Percentiles rank a stretch among this genome's conserved stretches.
Evolutionary conservation across 2,888 invertebrate genomes (phyloP).

Genomic region (Cataglyphis albicans): DNA sequence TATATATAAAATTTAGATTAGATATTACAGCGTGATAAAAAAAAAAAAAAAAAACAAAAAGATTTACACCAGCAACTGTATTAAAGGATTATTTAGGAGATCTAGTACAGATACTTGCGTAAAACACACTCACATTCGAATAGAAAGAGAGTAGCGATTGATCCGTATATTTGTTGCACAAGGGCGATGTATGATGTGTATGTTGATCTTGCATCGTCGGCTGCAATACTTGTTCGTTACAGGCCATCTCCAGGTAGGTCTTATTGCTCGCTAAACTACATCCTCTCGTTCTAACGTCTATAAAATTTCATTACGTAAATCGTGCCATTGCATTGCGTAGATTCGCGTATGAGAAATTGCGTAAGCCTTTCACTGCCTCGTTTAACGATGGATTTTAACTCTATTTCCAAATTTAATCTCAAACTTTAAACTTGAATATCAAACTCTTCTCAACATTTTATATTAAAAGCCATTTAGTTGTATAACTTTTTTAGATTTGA

Average conservation of each 20-base stretch:
- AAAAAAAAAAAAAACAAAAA: not conserved
- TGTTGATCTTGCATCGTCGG: constrained; percentile 64
- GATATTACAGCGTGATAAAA: not conserved
- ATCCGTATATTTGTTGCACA: constrained; percentile 81
- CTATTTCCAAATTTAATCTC: not conserved
- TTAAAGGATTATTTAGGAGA: not conserved
- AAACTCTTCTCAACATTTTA: not conserved
- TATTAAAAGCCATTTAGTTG: not conserved
- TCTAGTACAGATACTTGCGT: not conserved
- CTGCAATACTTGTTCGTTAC: constrained; percentile 69
- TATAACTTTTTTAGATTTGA: not conserved
- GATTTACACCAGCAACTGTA: not conserved
- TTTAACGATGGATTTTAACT: not conserved
- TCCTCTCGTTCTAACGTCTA: constrained; percentile 81
- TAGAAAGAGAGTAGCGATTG: constrained; percentile 82
- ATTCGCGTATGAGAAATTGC: not conserved
- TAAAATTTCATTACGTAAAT: constrained; percentile 27
- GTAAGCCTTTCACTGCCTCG: not conserved
- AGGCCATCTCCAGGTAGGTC: constrained; percentile 79
- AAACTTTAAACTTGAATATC: constrained; percentile 1
- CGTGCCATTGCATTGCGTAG: not conserved
- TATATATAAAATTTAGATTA: not conserved
- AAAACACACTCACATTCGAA: constrained; percentile 81
- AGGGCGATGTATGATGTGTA: constrained; percentile 75
- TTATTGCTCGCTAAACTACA: constrained; percentile 83